A percentile compares a stretch with the other conserved stretches of the same genome.
phyloP scores from a whole-genome alignment of 2,113 vertebrate genomes.

The Shinisaurus crocodilurus region DNA sequence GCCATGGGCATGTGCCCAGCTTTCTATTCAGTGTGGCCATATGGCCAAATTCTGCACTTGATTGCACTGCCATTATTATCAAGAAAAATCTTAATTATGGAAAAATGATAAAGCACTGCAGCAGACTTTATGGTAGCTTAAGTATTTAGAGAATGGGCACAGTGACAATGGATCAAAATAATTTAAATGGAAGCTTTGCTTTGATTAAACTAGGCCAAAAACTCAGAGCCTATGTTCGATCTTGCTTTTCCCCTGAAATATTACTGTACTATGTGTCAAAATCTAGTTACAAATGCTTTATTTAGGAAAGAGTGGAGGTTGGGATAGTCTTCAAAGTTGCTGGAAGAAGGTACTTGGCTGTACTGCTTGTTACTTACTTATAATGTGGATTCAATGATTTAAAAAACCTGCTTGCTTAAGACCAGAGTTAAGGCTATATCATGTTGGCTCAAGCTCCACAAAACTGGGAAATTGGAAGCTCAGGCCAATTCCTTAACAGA shows the following conservation, averaged over 20 bases:
- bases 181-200: constrained; percentile 44
- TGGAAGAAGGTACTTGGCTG: neutral
- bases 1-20: neutral
- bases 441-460: no score
- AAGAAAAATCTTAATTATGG: constrained; percentile 60
- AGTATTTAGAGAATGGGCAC: constrained; percentile 55
- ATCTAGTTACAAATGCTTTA: constrained; percentile 20
- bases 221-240: constrained; percentile 32
- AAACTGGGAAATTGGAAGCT: no score
- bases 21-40: constrained; percentile 33
- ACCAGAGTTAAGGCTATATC: no score
- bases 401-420: no score
- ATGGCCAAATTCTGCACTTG: constrained; percentile 28
- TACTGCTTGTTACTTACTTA: neutral
- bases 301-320: constrained; percentile 32
- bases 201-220: constrained; percentile 27
- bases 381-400: neutral
- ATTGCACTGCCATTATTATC: constrained; percentile 59
- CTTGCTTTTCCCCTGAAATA: constrained; percentile 45
- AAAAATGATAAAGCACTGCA: constrained; percentile 48
- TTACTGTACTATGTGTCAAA: constrained; percentile 28
- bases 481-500: no score
- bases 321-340: rapidly evolving
- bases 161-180: constrained; percentile 18
- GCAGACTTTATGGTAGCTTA: constrained; percentile 60